Evolutionary conservation across 2,797 vertebrate genomes (phyloP), one percentile per base, ranked within the genome.

Genomic region (Todus mexicanus): DNA sequence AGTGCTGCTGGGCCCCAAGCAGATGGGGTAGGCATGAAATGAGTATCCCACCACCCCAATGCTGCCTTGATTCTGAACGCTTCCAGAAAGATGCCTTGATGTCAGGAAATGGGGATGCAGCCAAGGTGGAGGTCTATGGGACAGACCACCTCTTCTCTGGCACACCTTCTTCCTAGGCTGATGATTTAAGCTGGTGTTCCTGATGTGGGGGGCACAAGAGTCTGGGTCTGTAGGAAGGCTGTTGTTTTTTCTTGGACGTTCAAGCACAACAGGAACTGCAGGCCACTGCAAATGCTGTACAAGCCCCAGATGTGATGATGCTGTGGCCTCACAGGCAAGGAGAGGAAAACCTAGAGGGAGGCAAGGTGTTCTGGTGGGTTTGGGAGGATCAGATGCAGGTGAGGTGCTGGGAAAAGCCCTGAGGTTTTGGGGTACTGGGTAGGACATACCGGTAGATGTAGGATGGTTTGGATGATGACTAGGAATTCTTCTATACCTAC

Each of bases 401-500:
- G 54, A 70, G 56, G 54, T 63, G 22, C 79, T 80, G 65, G 51
- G n/a, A 63, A 76, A 71, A 21, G 20, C 40, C n/a, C 74, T 71
- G 40, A 60, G 33, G 11, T 18, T 83, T 90, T 66, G 35, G 37
- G 40, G 31, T 14, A 9, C 2, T 43, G 56, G 10, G 3, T 33
- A 60, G 31, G 45, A 56, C 10, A 5, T 6, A n/a, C 19, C 0
- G 2, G 31, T n/a, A 19, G 19, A n/a, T 59, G 14, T 19, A 65
- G 68, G 15, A 25, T 51, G 25, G 37, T 54, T 53, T 70, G 51
- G 16, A 7, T 76, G 56, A 27, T 26, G 82, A 65, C 29, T 18
- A 47, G 60, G 26, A 59, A 31, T 79, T 82, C 35, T 76, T 38
- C 31, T 51, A 0, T 40, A 31, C 15, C 27, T 26, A 16, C 33